Conservation (phyloP, 2,113 vertebrate genomes). For the Tachycineta bicolor region DNA sequence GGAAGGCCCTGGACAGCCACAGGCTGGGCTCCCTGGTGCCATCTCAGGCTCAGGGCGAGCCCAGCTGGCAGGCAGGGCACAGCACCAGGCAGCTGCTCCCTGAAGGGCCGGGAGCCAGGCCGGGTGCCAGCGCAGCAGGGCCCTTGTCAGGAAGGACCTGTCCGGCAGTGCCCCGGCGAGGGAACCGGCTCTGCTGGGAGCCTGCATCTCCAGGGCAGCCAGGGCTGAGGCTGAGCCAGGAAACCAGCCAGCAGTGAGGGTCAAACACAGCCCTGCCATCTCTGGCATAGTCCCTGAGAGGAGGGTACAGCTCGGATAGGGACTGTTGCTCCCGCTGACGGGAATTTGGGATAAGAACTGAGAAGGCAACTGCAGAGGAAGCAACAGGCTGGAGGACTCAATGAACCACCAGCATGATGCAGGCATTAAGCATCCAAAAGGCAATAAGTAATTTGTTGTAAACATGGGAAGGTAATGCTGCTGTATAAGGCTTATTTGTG, state of each 20-base stretch:
- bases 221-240: background rate
- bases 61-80: background rate
- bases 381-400: background rate
- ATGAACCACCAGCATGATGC: background rate
- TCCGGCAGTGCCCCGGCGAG: accelerated
- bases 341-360: background rate
- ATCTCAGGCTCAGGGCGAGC: background rate
- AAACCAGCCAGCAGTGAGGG: background rate
- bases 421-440: background rate
- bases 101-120: background rate
- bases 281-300: accelerated
- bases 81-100: background rate
- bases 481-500: background rate
- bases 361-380: background rate
- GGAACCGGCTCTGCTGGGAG: background rate
- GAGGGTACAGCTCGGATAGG: background rate
- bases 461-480: background rate
- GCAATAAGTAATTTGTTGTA: background rate
- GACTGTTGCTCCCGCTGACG: background rate
- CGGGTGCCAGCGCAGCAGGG: background rate
- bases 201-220: background rate
- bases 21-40: background rate
- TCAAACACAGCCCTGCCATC: background rate
- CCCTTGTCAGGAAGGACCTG: too few species aligned
- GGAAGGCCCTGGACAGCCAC: background rate